Percentiles rank a stretch among this genome's conserved stretches.
Conservation (phyloP, 2,888 invertebrate species). For the Troides aeacus region DNA sequence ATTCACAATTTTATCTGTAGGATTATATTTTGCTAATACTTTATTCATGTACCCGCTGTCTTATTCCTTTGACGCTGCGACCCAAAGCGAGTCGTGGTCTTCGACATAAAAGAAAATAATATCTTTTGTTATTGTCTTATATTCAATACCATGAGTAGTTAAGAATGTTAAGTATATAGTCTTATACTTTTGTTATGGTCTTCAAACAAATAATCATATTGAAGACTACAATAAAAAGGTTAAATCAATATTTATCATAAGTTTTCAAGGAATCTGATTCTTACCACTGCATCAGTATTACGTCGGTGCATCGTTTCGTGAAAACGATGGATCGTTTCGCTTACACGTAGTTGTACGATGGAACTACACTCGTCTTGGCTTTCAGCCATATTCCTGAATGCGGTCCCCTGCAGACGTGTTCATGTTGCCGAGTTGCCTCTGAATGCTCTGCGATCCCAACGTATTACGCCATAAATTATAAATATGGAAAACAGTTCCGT, state of each 20-base stretch:
- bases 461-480: conserved; percentile 33
- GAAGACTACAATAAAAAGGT: not conserved
- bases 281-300: not conserved
- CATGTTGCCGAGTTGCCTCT: conserved; percentile 21
- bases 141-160: too few relatives aligned
- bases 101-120: too few relatives aligned
- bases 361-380: conserved; percentile 27
- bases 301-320: conserved; percentile 1
- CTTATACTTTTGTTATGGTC: too few relatives aligned
- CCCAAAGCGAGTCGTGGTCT: too few relatives aligned
- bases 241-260: not conserved
- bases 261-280: not conserved
- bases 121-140: too few relatives aligned
- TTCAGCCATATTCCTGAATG: conserved; percentile 35
- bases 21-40: not conserved
- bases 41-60: too few relatives aligned
- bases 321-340: conserved; percentile 10
- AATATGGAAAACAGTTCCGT: conserved; percentile 23
- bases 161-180: too few relatives aligned
- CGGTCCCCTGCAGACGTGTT: conserved; percentile 39
- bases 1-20: not conserved
- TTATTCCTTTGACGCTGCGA: too few relatives aligned
- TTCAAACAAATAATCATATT: too few relatives aligned
- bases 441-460: conserved; percentile 33
- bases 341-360: conserved; percentile 10